Base-by-base conservation (phyloP, 2,888 invertebrate genomes). In the Pimpla rufipes region DNA sequence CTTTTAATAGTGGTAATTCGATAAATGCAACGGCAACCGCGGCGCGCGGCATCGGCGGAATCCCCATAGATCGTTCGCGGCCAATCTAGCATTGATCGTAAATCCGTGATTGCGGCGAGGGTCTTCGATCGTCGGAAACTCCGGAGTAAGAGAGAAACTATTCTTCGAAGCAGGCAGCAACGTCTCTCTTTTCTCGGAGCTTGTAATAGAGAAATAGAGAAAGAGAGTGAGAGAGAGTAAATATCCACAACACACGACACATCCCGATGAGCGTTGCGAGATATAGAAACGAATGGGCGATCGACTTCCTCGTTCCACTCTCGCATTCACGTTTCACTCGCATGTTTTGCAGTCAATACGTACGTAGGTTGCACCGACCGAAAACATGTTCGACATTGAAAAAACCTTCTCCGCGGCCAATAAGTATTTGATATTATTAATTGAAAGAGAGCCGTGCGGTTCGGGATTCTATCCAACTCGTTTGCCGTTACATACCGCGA, bases 301-400 rank as follows among this genome's bases (percentile, higher is more conserved):
- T 67, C 45, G 18, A 85, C 85, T 85, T 85, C 85, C 85, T 85
- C 85, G 85, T 85, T 85, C 85, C 83, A 74, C 79, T 77, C 47
- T 74, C 59, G 70, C 79, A 86, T 83, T 81, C 83, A 77, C 70
- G 67, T 55, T 55, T 37, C 52, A 37, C 37, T 68, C 35, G 18
- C 29, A 37, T 42, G 35, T 59, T 59, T 59, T 16, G 29, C 35
- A 16, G 64, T 64, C 64, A 59, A 35, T 57, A 11, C 29, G 4
- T 57, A 21, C 42, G 29, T 55, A 42, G 23, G 40, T 57, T n/a
- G 23, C 42, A 57, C 57, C 40, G 18, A 71, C 55, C 57, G 57
- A 71, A 71, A 71, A 71, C 42, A 71, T 42, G 71, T 45, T 71
- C 29, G 50, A 57, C 57, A 71, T 57, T 6, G 11, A 11, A 45